These are phyloP conservation scores for Apamea sordens DNA, from an alignment of 2,888 invertebrate genomes.

Conservation along the genomic window DNA sequence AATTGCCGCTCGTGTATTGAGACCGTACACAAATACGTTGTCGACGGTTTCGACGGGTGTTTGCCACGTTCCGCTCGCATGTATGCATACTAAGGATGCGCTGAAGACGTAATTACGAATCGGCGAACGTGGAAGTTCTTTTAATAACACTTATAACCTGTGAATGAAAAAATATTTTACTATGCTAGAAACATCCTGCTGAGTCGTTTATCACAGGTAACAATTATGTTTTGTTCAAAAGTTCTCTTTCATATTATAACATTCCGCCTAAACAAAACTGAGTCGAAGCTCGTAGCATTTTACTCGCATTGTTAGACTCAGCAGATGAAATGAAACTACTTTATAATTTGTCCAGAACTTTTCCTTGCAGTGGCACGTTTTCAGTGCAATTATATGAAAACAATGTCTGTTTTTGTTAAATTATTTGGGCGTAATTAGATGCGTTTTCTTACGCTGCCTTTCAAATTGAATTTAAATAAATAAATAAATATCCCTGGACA, in stretches of 20 bases:
- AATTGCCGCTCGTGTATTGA: too few relatives aligned
- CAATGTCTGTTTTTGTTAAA: not conserved
- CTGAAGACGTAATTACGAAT: too few relatives aligned
- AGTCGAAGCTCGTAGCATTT: conserved; percentile 7
- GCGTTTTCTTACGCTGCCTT: not conserved
- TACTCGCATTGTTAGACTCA: conserved; percentile 15
- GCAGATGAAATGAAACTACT: conserved; percentile 29
- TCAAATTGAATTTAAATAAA: not conserved
- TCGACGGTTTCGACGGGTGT: too few relatives aligned
- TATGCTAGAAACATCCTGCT: not conserved
- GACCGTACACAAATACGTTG: too few relatives aligned
- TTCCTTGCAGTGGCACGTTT: conserved; percentile 6
- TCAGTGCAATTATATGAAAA: conserved; percentile 29
- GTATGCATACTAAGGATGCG: too few relatives aligned
- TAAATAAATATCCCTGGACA: too few relatives aligned
- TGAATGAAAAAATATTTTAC: not conserved
- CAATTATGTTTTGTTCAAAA: conserved; percentile 9
- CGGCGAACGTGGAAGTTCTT: too few relatives aligned
- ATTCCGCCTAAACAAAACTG: not conserved
- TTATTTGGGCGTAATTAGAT: not conserved
- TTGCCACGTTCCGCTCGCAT: too few relatives aligned
- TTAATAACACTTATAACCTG: not conserved
- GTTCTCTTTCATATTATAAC: not conserved
- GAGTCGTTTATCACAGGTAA: not conserved
- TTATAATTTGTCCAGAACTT: conserved; percentile 41